Percentiles rank a stretch among this genome's conserved stretches.
Evolutionary conservation across 2,113 vertebrate genomes (phyloP).

Genomic region (Neotragus pygmaeus): DNA sequence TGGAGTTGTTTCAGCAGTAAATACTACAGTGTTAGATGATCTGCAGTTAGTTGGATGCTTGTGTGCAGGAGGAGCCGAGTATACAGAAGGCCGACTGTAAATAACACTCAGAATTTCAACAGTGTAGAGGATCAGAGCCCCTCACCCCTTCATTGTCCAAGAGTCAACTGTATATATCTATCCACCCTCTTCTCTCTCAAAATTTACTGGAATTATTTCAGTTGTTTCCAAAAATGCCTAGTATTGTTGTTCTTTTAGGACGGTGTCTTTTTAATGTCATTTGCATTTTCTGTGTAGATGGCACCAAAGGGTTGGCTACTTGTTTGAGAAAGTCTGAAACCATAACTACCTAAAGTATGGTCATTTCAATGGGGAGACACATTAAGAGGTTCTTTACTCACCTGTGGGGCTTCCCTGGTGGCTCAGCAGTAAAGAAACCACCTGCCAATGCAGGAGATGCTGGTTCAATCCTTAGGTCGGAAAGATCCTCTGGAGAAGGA

Average conservation of each 20-base stretch:
- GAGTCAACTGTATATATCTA: neutral
- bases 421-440: neutral
- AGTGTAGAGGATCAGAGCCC: neutral
- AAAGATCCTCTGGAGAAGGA: neutral
- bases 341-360: neutral
- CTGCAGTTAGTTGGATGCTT: neutral
- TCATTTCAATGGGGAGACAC: no score
- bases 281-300: neutral
- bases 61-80: neutral
- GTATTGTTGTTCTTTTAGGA: neutral
- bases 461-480: neutral
- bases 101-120: neutral
- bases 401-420: neutral
- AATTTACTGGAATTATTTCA: constrained; percentile 10
- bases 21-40: neutral
- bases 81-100: neutral
- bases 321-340: neutral
- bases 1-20: neutral
- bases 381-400: neutral
- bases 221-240: neutral
- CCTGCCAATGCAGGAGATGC: neutral
- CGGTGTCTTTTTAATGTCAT: neutral
- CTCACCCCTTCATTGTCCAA: neutral
- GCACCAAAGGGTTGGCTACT: neutral
- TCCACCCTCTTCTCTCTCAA: neutral